These are phyloP conservation scores for Aphis craccivora DNA, from an alignment of 1,140 invertebrate species.

Conservation along the genomic window DNA sequence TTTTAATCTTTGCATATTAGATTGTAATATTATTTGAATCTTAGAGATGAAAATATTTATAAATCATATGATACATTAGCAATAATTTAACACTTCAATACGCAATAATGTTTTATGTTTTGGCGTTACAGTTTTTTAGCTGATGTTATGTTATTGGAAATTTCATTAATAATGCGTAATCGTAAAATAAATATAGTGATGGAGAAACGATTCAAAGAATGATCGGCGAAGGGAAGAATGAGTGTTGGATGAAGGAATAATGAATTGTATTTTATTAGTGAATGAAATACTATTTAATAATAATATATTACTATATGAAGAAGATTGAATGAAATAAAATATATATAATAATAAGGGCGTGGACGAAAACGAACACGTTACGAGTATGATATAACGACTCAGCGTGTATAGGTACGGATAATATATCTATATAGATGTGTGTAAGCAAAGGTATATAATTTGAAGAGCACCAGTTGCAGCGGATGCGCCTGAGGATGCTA, in stretches of 20 bases:
- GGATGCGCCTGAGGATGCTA: neutral
- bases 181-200: neutral
- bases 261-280: neutral
- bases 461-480: neutral
- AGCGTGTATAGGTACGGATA: neutral
- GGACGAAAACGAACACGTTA: neutral
- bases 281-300: constrained; percentile 16
- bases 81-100: neutral
- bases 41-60: neutral
- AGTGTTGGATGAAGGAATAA: neutral
- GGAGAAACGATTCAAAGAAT: neutral
- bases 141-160: neutral
- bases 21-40: neutral
- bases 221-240: neutral
- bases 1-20: neutral
- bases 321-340: constrained; percentile 33
- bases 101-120: neutral
- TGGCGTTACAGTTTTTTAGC: neutral
- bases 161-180: neutral
- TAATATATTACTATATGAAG: neutral
- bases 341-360: constrained; percentile 30
- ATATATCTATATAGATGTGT: neutral
- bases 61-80: neutral
- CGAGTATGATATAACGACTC: neutral
- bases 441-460: constrained; percentile 26